Conservation (phyloP, 2,888 invertebrate species). For the Ochropacha duplaris region DNA sequence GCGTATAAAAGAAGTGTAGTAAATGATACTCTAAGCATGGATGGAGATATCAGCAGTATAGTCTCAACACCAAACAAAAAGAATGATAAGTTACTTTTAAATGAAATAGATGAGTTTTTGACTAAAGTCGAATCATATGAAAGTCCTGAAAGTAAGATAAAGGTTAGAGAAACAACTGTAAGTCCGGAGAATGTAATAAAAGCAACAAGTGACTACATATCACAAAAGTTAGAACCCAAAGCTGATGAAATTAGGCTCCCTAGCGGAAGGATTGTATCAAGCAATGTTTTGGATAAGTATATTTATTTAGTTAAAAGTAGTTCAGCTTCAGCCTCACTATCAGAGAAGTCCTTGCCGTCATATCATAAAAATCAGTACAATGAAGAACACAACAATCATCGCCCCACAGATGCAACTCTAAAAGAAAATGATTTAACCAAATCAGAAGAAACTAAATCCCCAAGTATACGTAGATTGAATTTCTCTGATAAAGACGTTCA, state of each 20-base stretch:
- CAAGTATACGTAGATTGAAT: slow-evolving; percentile 61
- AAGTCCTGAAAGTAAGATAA: slow-evolving; percentile 59
- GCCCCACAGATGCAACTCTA: slow-evolving; percentile 17
- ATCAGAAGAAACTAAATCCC: slow-evolving; percentile 45
- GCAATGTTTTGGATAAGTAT: slow-evolving; percentile 68
- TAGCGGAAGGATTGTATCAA: slow-evolving; percentile 61
- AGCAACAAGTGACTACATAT: slow-evolving; percentile 68
- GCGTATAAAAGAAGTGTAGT: slow-evolving; percentile 21
- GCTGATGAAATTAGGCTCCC: slow-evolving; percentile 57
- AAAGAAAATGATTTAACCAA: slow-evolving; percentile 29
- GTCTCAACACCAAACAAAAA: slow-evolving; percentile 74
- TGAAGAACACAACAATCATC: slow-evolving; percentile 23
- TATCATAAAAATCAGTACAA: slow-evolving; percentile 24
- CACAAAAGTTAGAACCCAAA: slow-evolving; percentile 54
- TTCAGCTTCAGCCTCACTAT: slow-evolving; percentile 29
- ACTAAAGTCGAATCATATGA: slow-evolving; percentile 74
- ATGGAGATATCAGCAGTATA: slow-evolving; percentile 75
- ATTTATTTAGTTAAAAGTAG: slow-evolving; percentile 73
- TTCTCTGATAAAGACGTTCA: slow-evolving; percentile 71
- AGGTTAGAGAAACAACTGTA: slow-evolving; percentile 35
- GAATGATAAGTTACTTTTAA: slow-evolving; percentile 68
- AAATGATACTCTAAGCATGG: slow-evolving; percentile 69
- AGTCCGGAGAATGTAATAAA: slow-evolving; percentile 67
- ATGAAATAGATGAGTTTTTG: slow-evolving; percentile 78
- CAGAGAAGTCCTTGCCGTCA: slow-evolving; percentile 32